Conservation (phyloP, 2,888 invertebrate genomes). For the Helleia helle region DNA sequence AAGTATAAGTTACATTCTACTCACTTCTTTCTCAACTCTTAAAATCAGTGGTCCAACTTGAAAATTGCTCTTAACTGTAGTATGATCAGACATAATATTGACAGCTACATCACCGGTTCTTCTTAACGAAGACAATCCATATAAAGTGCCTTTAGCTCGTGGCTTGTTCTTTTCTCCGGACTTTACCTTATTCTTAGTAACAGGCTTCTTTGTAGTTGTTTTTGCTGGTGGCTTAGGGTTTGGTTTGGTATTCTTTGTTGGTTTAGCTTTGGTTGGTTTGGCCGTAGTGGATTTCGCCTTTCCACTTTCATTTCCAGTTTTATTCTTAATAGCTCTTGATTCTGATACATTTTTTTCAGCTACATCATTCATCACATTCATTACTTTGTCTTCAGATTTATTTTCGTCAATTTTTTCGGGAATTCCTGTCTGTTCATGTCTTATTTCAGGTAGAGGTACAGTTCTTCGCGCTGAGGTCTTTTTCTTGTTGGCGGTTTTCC, state of each 20-base stretch:
- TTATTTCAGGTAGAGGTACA: conserved; percentile 27
- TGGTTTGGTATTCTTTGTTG: conserved; percentile 36
- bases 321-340: conserved; percentile 48
- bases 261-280: conserved; percentile 31
- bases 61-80: conserved; percentile 88
- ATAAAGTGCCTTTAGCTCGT: conserved; percentile 84
- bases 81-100: conserved; percentile 84
- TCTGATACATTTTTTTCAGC: conserved; percentile 26
- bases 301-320: conserved; percentile 40
- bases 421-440: conserved; percentile 23
- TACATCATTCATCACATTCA: conserved; percentile 17
- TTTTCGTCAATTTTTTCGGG: conserved; percentile 14
- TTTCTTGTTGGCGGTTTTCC: conserved; percentile 52
- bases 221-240: conserved; percentile 51
- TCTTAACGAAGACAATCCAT: conserved; percentile 84
- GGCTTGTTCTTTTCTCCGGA: conserved; percentile 67
- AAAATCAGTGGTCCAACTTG: conserved; percentile 85
- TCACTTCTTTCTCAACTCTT: conserved; percentile 84
- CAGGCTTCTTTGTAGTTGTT: conserved; percentile 47
- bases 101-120: conserved; percentile 87
- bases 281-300: conserved; percentile 48
- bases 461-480: conserved; percentile 52
- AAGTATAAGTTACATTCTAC: no score
- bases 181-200: conserved; percentile 50
- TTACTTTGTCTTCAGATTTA: conserved; percentile 28